Base-by-base conservation (phyloP, 2,888 invertebrate species). In the Spodoptera picta region DNA sequence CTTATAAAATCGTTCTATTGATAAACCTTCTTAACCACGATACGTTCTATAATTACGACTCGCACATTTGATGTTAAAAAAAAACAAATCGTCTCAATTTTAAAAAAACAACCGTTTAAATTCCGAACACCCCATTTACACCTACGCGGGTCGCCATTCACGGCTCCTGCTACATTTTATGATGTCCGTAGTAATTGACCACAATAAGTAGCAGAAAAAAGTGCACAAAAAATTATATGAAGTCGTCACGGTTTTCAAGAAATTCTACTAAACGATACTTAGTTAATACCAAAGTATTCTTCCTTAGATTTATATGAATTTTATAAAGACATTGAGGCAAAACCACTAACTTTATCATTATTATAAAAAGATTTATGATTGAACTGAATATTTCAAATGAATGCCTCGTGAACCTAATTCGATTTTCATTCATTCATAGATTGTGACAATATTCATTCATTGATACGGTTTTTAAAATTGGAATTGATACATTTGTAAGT, bases 181-280 rank as follows among this genome's bases (percentile, higher is more conserved):
- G 93, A 92, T 93, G 92, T 79, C 87, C 93, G 88, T 92, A 89
- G 87, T 92, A 93, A 93, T 92, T 87, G 91, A 74, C 77, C 69
- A 81, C 84, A 83, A 90, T 89, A 86, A 88, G 83, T 82, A 56
- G 41, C n/a, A 65, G 86, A 86, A 86, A 87, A 83, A 77, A 73
- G 64, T 77, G 69, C 60, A 70, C 77, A 85, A 85, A 85, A 83
- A 73, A 60, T 49, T 12, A 45, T 84, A 91, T 90, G 80, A 87
- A 90, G 83, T 87, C 86, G 91, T 91, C 88, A 91, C 90, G 90
- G 80, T 83, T 74, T 64, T 82, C 81, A 62, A 80, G 69, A 83
- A 83, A 82, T 83, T 83, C 72, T 63, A 82, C 81, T 79, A 82
- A 88, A 84, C 75, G 79, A 77, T 79, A 81, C 75, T 73, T 72